A percentile compares a stretch with the other conserved stretches of the same genome.
These are phyloP conservation scores for Sterrhoptilus dennistouni DNA, from an alignment of 2,113 vertebrate species.

Conservation along the genomic window DNA sequence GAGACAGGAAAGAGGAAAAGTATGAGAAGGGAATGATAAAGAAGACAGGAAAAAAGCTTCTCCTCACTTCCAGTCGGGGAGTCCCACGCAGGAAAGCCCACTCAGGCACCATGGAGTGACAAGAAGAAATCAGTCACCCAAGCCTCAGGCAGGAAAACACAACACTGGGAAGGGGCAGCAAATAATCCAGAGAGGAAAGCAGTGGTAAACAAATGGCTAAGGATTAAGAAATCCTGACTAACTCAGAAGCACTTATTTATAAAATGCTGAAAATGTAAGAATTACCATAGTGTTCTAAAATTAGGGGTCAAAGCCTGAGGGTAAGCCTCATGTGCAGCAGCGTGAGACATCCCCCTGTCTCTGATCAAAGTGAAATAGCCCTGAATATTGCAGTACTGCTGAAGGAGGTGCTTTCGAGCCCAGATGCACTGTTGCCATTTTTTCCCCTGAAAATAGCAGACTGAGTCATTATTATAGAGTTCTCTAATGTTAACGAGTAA, in stretches of 20 bases:
- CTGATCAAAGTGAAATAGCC: not conserved
- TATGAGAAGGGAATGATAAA: not conserved
- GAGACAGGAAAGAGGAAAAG: not conserved
- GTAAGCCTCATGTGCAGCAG: not conserved
- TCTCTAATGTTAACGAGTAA: not conserved
- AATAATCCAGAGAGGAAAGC: not conserved
- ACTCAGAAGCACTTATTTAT: not conserved
- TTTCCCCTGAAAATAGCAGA: not conserved
- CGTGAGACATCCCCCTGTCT: fast-evolving
- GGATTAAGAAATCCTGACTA: not conserved
- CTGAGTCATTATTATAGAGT: not conserved
- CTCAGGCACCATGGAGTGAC: not conserved
- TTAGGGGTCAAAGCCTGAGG: not conserved
- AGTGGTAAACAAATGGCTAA: not conserved
- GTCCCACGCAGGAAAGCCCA: not conserved
- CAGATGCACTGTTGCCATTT: not conserved
- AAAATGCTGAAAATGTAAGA: not conserved
- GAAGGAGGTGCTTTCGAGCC: not conserved
- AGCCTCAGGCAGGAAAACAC: not conserved
- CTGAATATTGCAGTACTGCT: not conserved
- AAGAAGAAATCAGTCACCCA: not conserved
- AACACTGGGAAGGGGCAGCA: not conserved
- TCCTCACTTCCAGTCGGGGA: not conserved
- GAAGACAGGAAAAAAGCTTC: not conserved
- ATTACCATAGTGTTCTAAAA: not conserved